These are phyloP conservation scores for Ovis aries DNA, from an alignment of 2,113 vertebrate genomes.

Conservation along the genomic window DNA sequence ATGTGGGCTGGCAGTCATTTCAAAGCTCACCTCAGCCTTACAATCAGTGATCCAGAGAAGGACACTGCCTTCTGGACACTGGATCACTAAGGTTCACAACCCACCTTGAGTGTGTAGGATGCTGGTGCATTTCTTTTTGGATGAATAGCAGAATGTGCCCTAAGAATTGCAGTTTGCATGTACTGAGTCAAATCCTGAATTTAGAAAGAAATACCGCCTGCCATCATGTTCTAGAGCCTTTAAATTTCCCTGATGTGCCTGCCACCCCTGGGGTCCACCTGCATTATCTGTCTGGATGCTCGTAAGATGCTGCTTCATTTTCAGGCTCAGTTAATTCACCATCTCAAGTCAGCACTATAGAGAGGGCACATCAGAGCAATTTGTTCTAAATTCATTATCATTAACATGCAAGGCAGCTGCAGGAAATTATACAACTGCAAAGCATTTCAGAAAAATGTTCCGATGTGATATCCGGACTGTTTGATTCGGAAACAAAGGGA, in stretches of 20 bases:
- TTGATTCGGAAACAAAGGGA: slow-evolving; percentile 63
- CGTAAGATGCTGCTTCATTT: slow-evolving; percentile 70
- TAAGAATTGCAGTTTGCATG: neutral
- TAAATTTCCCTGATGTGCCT: slow-evolving; percentile 59
- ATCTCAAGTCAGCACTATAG: slow-evolving; percentile 70
- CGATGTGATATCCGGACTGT: slow-evolving; percentile 64
- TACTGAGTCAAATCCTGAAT: neutral
- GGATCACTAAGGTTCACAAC: neutral
- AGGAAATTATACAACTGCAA: slow-evolving; percentile 74
- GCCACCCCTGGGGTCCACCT: slow-evolving; percentile 68
- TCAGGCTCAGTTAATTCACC: slow-evolving; percentile 77
- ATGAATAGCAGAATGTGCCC: neutral
- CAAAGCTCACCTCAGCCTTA: neutral
- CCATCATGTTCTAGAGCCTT: neutral
- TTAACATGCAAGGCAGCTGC: slow-evolving; percentile 73
- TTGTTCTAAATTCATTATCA: slow-evolving; percentile 76
- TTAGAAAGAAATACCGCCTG: neutral
- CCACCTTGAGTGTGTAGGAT: neutral
- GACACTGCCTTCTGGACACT: neutral
- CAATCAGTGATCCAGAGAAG: neutral
- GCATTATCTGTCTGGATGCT: slow-evolving; percentile 50
- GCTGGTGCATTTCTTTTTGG: neutral
- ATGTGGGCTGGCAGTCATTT: neutral
- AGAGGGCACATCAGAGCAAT: slow-evolving; percentile 72
- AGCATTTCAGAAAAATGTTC: slow-evolving; percentile 53